Percentiles rank a stretch among this genome's conserved stretches.
These are phyloP conservation scores for Cordilura impudica DNA, from an alignment of 2,888 invertebrate genomes.

Conservation along the genomic window DNA sequence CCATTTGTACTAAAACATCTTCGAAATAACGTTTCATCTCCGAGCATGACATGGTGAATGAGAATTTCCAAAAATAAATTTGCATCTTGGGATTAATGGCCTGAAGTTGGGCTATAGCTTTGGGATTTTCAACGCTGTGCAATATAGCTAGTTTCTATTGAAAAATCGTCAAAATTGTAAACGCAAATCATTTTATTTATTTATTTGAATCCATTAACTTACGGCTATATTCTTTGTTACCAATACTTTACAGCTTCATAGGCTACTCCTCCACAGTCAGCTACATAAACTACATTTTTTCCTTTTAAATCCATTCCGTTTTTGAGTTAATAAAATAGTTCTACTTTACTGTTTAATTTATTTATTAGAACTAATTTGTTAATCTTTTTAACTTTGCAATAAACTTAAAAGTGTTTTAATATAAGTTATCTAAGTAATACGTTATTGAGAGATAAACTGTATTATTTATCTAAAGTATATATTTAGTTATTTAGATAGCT, in stretches of 20 bases:
- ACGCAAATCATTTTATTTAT: background rate
- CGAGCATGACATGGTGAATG: slow-evolving; percentile 69
- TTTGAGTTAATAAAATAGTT: background rate
- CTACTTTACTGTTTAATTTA: background rate
- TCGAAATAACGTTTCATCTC: slow-evolving; percentile 72
- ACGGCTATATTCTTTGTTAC: slow-evolving; percentile 69
- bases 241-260: slow-evolving; percentile 70
- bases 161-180: background rate
- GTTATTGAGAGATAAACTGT: background rate
- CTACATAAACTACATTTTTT: slow-evolving; percentile 72
- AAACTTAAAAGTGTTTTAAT: slow-evolving; percentile 2
- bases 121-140: slow-evolving; percentile 66
- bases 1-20: slow-evolving; percentile 59
- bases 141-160: slow-evolving; percentile 71
- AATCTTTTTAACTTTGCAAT: background rate
- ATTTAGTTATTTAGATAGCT: slow-evolving; percentile 19
- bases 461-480: slow-evolving; percentile 1
- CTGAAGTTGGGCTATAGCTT: slow-evolving; percentile 67
- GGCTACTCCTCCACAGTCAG: slow-evolving; percentile 73
- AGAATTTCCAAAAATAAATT: slow-evolving; percentile 70
- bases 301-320: slow-evolving; percentile 67
- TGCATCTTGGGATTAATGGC: slow-evolving; percentile 65
- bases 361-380: slow-evolving; percentile 13
- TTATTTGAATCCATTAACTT: background rate
- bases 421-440: slow-evolving; percentile 3